Evolutionary conservation across 1,140 invertebrate genomes (phyloP), one percentile per base, ranked within the genome.

Genomic region (Ceratina japonica): DNA sequence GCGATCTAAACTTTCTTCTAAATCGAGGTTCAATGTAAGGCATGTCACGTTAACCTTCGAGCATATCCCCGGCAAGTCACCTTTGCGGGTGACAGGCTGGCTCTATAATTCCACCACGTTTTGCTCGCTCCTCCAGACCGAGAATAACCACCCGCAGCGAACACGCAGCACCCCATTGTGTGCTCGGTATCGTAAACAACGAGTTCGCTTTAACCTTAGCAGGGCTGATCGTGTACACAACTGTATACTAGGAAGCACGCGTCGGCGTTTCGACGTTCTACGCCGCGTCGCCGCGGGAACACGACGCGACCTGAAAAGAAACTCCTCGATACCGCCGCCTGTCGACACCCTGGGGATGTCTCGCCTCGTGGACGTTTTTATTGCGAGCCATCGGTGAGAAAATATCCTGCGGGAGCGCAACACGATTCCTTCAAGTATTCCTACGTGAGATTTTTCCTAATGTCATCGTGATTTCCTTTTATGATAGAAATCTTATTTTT

Each of bases 121-220:
- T 16, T n/a, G 10, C 51, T 51, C 18, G 37, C 20, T 49, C 63
- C 54, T 16, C 37, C 68, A 16, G 24, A 4, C 58, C 16, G 54
- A 49, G 59, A 27, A 22, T 78, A 77, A 77, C 75, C 56, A 63
- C 75, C 75, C 68, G 49, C 31, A 18, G 75, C 56, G 75, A 72
- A 64, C 75, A 71, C 18, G 75, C 54, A 27, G 27, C 37, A 10
- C 58, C 49, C 16, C 5, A 63, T 71, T 77, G 66, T 63, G 44
- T 8, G 27, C 37, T 12, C 16, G 51, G 54, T 18, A 44, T 56
- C 59, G 75, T 78, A 78, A 78, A 78, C 75, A 77, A 54, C 75
- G 16, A 44, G 49, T 77, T 49, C 37, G 58, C 59, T 78, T 77
- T 62, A 71, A 24, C 5, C 20, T 44, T 7, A 44, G 37, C 37